phyloP scores from a whole-genome alignment of 2,888 invertebrate genomes.

The Ichneumon xanthorius region DNA sequence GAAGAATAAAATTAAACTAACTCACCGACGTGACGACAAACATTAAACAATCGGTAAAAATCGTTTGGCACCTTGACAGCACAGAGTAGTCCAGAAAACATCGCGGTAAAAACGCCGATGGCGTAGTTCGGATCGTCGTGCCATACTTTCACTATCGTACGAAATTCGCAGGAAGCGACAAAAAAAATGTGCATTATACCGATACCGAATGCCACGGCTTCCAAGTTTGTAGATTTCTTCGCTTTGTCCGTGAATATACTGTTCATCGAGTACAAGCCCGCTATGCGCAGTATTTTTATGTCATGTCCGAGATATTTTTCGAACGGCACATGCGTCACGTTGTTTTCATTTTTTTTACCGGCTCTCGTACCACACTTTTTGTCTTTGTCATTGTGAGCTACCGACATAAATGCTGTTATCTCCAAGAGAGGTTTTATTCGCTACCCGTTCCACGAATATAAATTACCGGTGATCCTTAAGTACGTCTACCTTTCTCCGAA shows the following conservation, averaged over 20 bases:
- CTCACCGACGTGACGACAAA: not conserved
- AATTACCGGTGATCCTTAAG: conserved; percentile 31
- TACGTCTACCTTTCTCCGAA: not conserved
- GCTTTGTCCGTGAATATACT: conserved; percentile 50
- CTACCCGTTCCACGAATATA: not conserved
- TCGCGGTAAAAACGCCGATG: conserved; percentile 59
- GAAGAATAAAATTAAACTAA: not conserved
- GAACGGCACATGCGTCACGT: conserved; percentile 4
- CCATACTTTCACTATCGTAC: conserved; percentile 49
- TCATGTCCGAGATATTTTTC: conserved; percentile 50
- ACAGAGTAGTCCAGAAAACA: conserved; percentile 65
- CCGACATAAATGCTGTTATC: not conserved
- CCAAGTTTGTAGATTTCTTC: conserved; percentile 34
- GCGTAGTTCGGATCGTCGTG: conserved; percentile 61
- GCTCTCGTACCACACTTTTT: not conserved
- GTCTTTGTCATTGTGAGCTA: not conserved
- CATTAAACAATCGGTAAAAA: not conserved
- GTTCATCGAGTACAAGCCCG: conserved; percentile 60
- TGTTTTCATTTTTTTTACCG: not conserved
- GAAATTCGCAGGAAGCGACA: conserved; percentile 60
- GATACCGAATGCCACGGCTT: conserved; percentile 44
- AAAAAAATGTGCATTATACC: conserved; percentile 63
- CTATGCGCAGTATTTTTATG: conserved; percentile 46
- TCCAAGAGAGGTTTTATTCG: conserved; percentile 10
- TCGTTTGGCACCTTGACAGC: conserved; percentile 54